Percentiles rank a stretch among this genome's conserved stretches.
Conservation (phyloP, 2,113 vertebrate genomes). For the Poeciliopsis occidentalis region DNA sequence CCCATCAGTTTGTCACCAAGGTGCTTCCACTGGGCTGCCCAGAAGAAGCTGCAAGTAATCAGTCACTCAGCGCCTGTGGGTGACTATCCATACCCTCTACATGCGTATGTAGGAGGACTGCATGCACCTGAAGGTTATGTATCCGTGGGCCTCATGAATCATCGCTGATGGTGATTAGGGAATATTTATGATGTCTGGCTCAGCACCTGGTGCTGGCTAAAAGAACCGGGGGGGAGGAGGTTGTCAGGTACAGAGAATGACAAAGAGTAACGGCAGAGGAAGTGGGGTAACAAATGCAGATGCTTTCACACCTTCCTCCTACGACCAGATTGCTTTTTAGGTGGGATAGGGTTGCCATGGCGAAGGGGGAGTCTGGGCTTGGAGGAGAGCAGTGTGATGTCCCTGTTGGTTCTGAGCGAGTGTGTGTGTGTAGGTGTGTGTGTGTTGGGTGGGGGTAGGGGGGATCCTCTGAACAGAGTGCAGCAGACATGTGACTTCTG, state of each 20-base stretch:
- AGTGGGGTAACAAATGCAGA: conserved; percentile 10
- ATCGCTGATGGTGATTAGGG: conserved; percentile 30
- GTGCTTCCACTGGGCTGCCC: background rate
- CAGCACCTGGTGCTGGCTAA: conserved; percentile 39
- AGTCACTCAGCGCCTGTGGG: conserved; percentile 32
- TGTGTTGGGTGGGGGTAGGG: no score
- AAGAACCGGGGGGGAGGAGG: background rate
- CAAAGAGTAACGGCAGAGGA: background rate
- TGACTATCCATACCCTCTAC: conserved; percentile 49
- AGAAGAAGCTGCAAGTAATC: conserved; percentile 35
- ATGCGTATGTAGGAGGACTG: no score
- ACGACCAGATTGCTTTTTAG: no score
- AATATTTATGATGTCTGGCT: conserved; percentile 41
- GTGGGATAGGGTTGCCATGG: no score
- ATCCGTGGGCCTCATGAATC: conserved; percentile 47
- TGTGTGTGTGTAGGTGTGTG: no score
- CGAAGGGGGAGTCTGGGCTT: no score
- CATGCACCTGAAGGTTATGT: no score
- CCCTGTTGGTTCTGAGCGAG: background rate
- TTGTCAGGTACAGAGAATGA: conserved; percentile 1
- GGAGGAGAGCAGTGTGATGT: background rate
- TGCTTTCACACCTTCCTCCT: conserved; percentile 46
- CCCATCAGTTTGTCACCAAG: conserved; percentile 10
- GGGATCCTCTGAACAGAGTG: no score
- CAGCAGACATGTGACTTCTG: conserved; percentile 44